phyloP scores from a whole-genome alignment of 2,113 vertebrate genomes.

The Brachionichthys hirsutus region DNA sequence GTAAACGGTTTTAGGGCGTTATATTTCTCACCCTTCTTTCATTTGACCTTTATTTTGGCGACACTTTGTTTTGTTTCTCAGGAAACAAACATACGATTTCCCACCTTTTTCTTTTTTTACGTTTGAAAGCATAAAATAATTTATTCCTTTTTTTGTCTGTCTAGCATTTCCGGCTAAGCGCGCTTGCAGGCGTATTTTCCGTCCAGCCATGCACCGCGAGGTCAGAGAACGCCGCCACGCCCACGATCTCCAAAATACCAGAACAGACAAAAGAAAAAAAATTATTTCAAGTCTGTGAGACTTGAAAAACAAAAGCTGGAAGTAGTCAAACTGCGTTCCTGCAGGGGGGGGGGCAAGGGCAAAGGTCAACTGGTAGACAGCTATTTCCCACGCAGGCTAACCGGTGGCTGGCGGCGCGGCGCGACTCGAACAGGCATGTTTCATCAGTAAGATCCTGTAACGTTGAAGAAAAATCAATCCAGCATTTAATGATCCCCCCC shows the following conservation, averaged over 20 bases:
- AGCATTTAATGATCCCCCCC: background rate
- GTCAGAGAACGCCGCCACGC: background rate
- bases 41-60: no score
- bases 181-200: no score
- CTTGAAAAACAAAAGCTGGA: background rate
- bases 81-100: no score
- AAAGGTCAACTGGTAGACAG: background rate
- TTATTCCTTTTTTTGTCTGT: slow-evolving; percentile 31
- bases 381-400: background rate
- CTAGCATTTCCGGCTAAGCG: background rate
- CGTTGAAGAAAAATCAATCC: background rate
- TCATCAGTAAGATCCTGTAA: background rate
- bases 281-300: background rate
- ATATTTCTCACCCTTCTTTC: no score
- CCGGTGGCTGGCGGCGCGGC: background rate
- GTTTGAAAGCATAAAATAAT: slow-evolving; percentile 32
- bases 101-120: slow-evolving; percentile 35
- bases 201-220: no score
- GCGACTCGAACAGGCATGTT: no score
- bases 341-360: background rate
- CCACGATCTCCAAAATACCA: background rate
- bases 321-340: background rate
- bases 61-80: no score
- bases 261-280: background rate
- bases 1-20: no score